Evolutionary conservation across 2,113 vertebrate genomes (phyloP), one percentile per base, ranked within the genome.

Genomic region (Ailuropoda melanoleuca): DNA sequence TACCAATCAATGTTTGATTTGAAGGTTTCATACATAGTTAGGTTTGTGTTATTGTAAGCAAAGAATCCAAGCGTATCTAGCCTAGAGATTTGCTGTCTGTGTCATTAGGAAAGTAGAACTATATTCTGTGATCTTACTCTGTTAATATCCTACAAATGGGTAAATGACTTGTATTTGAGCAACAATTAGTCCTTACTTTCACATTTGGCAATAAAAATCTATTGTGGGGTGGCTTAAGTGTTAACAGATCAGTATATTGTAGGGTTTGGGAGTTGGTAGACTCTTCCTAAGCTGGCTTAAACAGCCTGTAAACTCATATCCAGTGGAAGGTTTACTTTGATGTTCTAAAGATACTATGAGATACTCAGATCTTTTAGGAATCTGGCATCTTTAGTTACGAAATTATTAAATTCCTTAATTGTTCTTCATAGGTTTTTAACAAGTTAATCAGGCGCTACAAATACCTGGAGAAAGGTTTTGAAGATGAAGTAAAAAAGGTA

Each of bases 371-470:
- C 21, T 89, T 75, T 95, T 55, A 66, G 72, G 14, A 80, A 64
- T 34, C 66, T 84, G 48, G 11, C 19, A 60, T 58, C 34, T 72
- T 0, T 92, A 85, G 1, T 10, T 55, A 58, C 3, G 37, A 84
- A 78, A 15, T 70, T 85, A 39, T 24, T 94, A 74, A 90, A 64
- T 82, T 81, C n/a, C 17, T 83, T 96, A 80, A 46, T n/a, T 97
- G 4, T 94, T 72, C 88, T 83, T 88, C 56, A 5, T 50, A 99
- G 99, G 99, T 99, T 99, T 99, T 99, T 99, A 99, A 99, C 99
- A 99, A 99, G 99, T 99, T 99, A 98, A 99, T 99, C 99, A 99
- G 99, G 99, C 99, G 99, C 98, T 99, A 99, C 99, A 99, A 99
- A 98, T 99, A 99, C 99, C 99, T 99, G 99, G 99, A 99, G 99